These are phyloP conservation scores for Danio albolineatus DNA, from an alignment of 2,797 vertebrate species.

Conservation along the genomic window DNA sequence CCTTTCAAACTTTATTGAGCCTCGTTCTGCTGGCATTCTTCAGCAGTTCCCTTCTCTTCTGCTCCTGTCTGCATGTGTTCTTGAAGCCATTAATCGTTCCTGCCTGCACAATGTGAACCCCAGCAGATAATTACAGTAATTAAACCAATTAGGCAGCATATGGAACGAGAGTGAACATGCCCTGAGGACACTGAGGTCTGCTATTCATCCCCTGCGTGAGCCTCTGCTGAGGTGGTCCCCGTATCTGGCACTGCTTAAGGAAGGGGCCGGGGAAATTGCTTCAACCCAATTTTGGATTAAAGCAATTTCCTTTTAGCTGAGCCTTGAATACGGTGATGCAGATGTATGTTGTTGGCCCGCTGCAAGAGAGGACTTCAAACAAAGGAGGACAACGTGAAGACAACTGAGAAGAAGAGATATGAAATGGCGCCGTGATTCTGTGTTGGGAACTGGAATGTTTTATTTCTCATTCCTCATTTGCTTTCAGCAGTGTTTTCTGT, in stretches of 20 bases:
- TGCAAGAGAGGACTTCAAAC: conserved; percentile 58
- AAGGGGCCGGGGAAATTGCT: conserved; percentile 73
- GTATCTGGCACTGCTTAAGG: conserved; percentile 69
- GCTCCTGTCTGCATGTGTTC: conserved; percentile 81
- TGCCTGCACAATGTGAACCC: conserved; percentile 78
- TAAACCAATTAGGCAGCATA: conserved; percentile 84
- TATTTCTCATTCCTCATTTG: neutral
- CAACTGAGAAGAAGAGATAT: conserved; percentile 64
- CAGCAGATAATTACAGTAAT: conserved; percentile 86
- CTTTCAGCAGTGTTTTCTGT: neutral
- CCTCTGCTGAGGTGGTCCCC: conserved; percentile 76
- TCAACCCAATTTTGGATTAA: conserved; percentile 75
- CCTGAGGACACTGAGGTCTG: conserved; percentile 74
- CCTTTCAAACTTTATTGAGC: conserved; percentile 65
- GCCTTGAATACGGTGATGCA: conserved; percentile 72
- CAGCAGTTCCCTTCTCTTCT: conserved; percentile 55
- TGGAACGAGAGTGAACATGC: conserved; percentile 75
- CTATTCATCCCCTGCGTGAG: conserved; percentile 67
- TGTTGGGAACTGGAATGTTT: neutral
- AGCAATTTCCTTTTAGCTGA: conserved; percentile 80
- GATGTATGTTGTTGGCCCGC: conserved; percentile 62
- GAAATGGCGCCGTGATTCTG: conserved; percentile 5
- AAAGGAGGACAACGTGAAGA: conserved; percentile 64
- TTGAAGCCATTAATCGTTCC: conserved; percentile 81
- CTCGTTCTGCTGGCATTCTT: conserved; percentile 63